Evolutionary conservation across 2,113 vertebrate species (phyloP).

Genomic region (Ceyx melanurus): DNA sequence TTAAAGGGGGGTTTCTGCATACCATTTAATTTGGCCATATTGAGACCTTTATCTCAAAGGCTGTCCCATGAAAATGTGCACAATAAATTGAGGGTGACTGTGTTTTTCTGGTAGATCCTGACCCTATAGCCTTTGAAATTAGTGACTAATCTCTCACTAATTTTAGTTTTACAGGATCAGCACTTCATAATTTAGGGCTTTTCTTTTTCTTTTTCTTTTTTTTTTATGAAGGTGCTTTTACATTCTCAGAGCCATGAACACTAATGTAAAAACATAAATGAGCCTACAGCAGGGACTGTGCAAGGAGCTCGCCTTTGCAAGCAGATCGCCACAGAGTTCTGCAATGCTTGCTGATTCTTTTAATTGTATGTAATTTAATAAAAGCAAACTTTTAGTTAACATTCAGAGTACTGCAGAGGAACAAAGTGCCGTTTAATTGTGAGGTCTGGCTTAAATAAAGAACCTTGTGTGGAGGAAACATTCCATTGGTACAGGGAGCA

Average conservation of each 20-base stretch:
- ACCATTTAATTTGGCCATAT: not conserved
- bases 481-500: not conserved
- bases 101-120: conserved; percentile 35
- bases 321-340: not conserved
- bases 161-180: conserved; percentile 38
- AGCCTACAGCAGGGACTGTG: not conserved
- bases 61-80: not conserved
- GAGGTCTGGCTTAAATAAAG: not conserved
- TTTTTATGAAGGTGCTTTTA: not conserved
- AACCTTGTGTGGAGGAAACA: not conserved
- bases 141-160: conserved; percentile 43
- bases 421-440: not conserved
- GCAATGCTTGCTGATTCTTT: not conserved
- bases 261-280: not conserved
- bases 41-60: not conserved
- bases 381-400: not conserved
- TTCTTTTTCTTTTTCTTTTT: not conserved
- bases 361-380: not conserved
- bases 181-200: conserved; percentile 53
- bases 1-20: not conserved
- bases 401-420: not conserved
- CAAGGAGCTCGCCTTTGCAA: not conserved
- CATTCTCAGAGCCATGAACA: not conserved
- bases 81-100: conserved; percentile 23
- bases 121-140: conserved; percentile 25